A percentile compares a stretch with the other conserved stretches of the same genome.
Evolutionary conservation across 1,140 invertebrate genomes (phyloP).

Genomic region (Rhizoglyphus robini): DNA sequence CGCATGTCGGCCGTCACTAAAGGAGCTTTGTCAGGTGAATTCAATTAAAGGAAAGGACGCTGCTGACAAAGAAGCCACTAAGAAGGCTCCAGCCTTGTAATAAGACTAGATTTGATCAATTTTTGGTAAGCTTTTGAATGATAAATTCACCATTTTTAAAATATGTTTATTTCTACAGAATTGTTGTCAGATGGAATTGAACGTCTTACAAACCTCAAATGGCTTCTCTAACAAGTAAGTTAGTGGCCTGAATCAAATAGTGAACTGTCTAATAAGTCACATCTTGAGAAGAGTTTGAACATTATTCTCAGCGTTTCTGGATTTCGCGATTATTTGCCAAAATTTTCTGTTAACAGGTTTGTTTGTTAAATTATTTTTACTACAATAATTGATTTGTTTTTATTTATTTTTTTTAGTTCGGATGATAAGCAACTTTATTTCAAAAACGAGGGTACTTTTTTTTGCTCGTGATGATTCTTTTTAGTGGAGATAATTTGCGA

Average conservation of each 20-base stretch:
- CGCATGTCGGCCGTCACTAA: no score
- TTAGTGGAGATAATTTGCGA: slow-evolving; percentile 43
- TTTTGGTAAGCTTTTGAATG: neutral
- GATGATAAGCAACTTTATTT: slow-evolving; percentile 45
- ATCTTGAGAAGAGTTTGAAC: slow-evolving; percentile 37
- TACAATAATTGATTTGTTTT: neutral
- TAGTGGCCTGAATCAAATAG: slow-evolving; percentile 30
- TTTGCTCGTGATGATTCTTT: slow-evolving; percentile 8
- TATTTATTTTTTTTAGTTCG: slow-evolving; percentile 40
- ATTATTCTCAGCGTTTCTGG: slow-evolving; percentile 33
- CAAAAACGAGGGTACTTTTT: slow-evolving; percentile 33
- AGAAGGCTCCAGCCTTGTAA: no score
- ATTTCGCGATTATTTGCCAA: slow-evolving; percentile 1
- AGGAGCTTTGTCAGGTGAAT: no score
- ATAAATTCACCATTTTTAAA: neutral
- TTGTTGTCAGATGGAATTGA: slow-evolving; percentile 54
- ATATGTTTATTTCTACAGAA: neutral
- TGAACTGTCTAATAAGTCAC: slow-evolving; percentile 33
- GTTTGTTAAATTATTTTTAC: neutral
- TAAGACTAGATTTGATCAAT: neutral
- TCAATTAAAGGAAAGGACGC: no score
- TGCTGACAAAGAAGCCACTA: no score
- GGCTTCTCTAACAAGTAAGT: slow-evolving; percentile 38
- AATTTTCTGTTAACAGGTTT: neutral
- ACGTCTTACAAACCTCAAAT: slow-evolving; percentile 46